These are phyloP conservation scores for Poeciliopsis infans DNA, from an alignment of 2,797 vertebrate genomes.

Conservation along the genomic window DNA sequence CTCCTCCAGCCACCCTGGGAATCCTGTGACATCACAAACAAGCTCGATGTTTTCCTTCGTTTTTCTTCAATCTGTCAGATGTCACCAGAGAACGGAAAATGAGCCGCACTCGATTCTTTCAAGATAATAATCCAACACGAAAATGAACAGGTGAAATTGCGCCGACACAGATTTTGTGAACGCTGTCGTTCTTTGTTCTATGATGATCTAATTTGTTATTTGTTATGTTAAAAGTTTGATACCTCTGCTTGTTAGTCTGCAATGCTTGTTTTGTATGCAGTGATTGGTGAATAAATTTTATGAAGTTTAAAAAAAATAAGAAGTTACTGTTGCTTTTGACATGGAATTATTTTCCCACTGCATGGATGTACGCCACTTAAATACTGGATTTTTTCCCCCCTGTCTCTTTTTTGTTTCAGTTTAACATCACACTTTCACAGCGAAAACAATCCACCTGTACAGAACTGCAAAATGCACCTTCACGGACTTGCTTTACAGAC, in stretches of 20 bases:
- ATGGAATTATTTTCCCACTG: neutral
- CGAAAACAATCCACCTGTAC: neutral
- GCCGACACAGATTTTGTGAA: neutral
- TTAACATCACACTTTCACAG: neutral
- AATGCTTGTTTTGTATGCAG: no score
- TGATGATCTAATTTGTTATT: no score
- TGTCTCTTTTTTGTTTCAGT: neutral
- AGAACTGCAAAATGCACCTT: neutral
- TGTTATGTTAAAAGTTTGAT: no score
- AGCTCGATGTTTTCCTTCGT: no score
- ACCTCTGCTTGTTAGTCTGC: no score
- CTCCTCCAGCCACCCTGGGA: neutral
- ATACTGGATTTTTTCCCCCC: no score
- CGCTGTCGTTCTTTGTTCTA: no score
- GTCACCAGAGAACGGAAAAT: neutral
- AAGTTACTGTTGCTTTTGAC: neutral
- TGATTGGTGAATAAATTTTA: no score
- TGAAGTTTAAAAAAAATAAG: no score
- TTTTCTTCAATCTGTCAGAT: neutral
- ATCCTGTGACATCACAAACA: neutral
- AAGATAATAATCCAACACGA: neutral
- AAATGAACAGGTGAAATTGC: neutral
- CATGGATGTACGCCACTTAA: neutral
- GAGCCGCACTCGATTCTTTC: neutral
- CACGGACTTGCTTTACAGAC: neutral